These are phyloP conservation scores for Neodiprion pinetum DNA, from an alignment of 1,140 invertebrate genomes.

Conservation along the genomic window DNA sequence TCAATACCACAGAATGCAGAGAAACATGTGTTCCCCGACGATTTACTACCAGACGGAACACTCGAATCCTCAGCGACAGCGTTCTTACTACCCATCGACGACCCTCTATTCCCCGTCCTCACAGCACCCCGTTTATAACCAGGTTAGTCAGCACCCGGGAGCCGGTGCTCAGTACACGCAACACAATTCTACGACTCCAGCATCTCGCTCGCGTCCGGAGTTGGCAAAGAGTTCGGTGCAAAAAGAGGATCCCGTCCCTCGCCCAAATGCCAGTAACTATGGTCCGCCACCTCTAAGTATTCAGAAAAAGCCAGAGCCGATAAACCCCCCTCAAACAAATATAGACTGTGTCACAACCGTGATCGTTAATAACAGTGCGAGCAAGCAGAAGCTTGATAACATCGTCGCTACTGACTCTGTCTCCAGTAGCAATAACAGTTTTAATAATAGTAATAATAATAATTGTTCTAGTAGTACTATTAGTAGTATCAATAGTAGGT, in stretches of 20 bases:
- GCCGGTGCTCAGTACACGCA: conserved; percentile 36
- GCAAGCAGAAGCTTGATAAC: conserved; percentile 31
- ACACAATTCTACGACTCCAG: conserved; percentile 35
- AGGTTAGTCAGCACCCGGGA: conserved; percentile 36
- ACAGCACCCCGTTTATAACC: conserved; percentile 38
- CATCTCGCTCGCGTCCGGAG: conserved; percentile 18
- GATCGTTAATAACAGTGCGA: conserved; percentile 43
- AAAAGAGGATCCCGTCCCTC: conserved; percentile 24
- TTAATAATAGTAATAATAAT: too few species aligned
- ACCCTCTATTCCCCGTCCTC: conserved; percentile 34
- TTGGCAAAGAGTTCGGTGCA: conserved; percentile 34
- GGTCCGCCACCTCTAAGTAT: conserved; percentile 28
- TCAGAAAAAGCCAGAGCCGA: conserved; percentile 37
- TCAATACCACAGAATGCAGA: conserved; percentile 37
- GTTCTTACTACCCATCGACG: conserved; percentile 28
- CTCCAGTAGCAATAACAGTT: not conserved
- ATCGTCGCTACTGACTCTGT: conserved; percentile 24
- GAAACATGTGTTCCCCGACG: conserved; percentile 30
- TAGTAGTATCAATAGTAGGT: not conserved
- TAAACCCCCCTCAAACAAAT: conserved; percentile 43
- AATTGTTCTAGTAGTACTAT: not conserved
- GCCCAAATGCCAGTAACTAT: conserved; percentile 14
- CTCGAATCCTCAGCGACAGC: conserved; percentile 40
- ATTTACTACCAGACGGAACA: conserved; percentile 32
- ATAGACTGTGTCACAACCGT: conserved; percentile 39